phyloP scores from a whole-genome alignment of 2,888 invertebrate genomes.

The Spodoptera littoralis region DNA sequence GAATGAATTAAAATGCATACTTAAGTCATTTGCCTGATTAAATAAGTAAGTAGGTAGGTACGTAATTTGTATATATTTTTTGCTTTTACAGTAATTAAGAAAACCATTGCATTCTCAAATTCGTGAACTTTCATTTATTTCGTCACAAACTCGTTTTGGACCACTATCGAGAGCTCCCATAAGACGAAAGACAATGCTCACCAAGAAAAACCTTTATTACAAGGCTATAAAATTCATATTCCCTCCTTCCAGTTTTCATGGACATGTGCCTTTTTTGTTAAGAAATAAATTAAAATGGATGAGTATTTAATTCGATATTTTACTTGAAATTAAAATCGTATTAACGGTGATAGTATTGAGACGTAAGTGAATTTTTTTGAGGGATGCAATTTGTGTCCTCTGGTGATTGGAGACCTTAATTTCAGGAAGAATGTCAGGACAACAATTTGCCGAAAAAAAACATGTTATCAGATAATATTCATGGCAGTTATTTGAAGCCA shows the following conservation, averaged over 20 bases:
- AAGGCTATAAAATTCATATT: constrained; percentile 15
- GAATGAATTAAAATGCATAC: constrained; percentile 45
- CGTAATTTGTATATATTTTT: constrained; percentile 38
- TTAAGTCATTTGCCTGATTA: constrained; percentile 54
- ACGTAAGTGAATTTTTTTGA: constrained; percentile 53
- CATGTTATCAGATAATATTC: too few relatives aligned
- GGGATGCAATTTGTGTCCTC: constrained; percentile 51
- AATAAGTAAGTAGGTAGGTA: constrained; percentile 24
- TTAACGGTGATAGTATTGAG: constrained; percentile 63
- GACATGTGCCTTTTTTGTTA: constrained; percentile 52
- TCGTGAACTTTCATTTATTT: constrained; percentile 63
- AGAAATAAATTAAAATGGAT: constrained; percentile 73
- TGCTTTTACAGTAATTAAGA: constrained; percentile 58
- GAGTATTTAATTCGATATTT: constrained; percentile 78
- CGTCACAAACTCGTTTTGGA: constrained; percentile 61
- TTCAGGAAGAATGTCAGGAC: constrained; percentile 21
- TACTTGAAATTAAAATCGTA: constrained; percentile 77
- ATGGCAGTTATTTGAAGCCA: too few relatives aligned
- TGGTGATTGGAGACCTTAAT: constrained; percentile 30
- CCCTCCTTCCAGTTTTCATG: neutral
- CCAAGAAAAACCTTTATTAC: neutral
- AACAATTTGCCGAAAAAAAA: too few relatives aligned
- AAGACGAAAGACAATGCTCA: constrained; percentile 21
- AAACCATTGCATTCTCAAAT: constrained; percentile 65
- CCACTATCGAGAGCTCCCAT: constrained; percentile 62